Evolutionary conservation across 2,888 invertebrate species (phyloP).

Genomic region (Mycalesis mineus): DNA sequence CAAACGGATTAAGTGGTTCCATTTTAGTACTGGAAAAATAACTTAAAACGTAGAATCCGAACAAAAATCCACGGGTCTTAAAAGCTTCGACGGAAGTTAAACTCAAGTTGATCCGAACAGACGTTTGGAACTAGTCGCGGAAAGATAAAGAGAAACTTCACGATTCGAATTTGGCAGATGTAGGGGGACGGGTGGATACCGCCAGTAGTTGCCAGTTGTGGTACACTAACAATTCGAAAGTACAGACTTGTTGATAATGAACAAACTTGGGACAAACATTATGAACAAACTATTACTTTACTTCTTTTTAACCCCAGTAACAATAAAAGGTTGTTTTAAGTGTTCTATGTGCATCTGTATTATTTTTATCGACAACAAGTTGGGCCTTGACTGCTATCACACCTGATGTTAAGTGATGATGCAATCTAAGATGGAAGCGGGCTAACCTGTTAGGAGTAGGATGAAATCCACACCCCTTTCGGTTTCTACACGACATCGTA

Average conservation of each 20-base stretch:
- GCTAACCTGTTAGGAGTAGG: too few relatives aligned
- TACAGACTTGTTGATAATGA: background rate
- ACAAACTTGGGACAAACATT: background rate
- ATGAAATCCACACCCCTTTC: too few relatives aligned
- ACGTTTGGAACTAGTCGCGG: background rate
- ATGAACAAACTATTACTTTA: background rate
- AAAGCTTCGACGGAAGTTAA: conserved; percentile 5
- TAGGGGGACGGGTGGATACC: background rate
- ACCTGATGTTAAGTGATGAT: too few relatives aligned
- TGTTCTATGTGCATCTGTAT: too few relatives aligned
- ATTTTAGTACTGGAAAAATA: background rate
- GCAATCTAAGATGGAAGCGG: too few relatives aligned
- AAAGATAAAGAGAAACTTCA: background rate
- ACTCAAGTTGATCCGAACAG: conserved; percentile 3
- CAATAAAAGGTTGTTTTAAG: too few relatives aligned
- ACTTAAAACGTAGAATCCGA: background rate
- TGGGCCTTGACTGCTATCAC: too few relatives aligned
- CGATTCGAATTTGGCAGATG: background rate
- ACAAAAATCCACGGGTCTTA: conserved; percentile 2
- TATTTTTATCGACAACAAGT: too few relatives aligned
- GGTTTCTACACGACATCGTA: too few relatives aligned
- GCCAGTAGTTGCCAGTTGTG: background rate
- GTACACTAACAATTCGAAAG: background rate
- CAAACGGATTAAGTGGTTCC: background rate
- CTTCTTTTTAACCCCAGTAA: too few relatives aligned